Evolutionary conservation across 2,888 invertebrate species (phyloP), one percentile per base, ranked within the genome.

Genomic region (Melangyna quadrimaculata): DNA sequence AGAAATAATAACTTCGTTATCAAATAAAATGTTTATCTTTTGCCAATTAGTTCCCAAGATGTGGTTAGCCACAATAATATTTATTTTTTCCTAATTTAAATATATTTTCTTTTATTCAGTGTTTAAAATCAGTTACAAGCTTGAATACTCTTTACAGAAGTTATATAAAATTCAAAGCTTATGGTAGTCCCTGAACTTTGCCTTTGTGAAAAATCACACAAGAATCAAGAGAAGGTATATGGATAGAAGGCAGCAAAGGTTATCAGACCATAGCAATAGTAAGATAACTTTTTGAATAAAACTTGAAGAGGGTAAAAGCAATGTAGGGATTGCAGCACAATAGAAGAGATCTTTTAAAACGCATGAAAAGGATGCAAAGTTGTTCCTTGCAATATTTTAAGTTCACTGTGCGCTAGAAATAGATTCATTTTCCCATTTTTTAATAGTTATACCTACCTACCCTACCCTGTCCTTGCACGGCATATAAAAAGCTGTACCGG

Each of bases 151-250:
- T 35, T 2, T 12, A 67, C n/a, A 24, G n/a, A 69, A 69, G 35
- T 69, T 24, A 37, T 53, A 27, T 22, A 10, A 37, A 24, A 37
- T 69, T 69, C n/a, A 69, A 53, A 53, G 35, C 69, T n/a, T n/a
- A n/a, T 69, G n/a, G 67, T 51, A 69, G 12, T 53, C 51, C 51
- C 24, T 69, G 51, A 69, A 67, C 67, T 67, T 67, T 35, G 32
- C 35, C 51, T 51, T 51, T 67, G 35, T 69, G 17, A 22, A 37
- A 24, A 22, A 51, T 12, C n/a, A n/a, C 51, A 53, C 69, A 69
- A 51, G 53, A 69, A 53, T 40, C 24, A 37, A 24, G n/a, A 24
- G 43, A 27, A 43, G 40, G n/a, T n/a, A n/a, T n/a, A n/a, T n/a
- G 63, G 27, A 63, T 37, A 40, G n/a, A 24, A 63, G 24, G 27